These are phyloP conservation scores for Bovichtus diacanthus DNA, from an alignment of 2,797 vertebrate species.

Conservation along the genomic window DNA sequence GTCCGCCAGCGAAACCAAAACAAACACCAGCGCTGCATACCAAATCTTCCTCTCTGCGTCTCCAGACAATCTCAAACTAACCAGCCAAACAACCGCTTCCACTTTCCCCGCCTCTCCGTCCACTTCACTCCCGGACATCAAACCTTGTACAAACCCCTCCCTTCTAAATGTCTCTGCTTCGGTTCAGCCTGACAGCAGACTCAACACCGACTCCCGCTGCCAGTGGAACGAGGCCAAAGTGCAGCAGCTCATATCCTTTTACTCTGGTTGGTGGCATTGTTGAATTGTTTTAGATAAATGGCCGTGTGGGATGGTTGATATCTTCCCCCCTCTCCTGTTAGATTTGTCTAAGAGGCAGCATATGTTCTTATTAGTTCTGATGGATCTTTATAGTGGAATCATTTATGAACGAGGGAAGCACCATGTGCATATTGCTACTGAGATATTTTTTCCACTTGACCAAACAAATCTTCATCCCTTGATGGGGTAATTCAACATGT, in stretches of 20 bases:
- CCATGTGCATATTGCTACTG: background rate
- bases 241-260: conserved; percentile 73
- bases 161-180: background rate
- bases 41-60: conserved; percentile 23
- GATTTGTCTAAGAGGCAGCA: too few species aligned
- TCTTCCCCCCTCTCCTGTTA: too few species aligned
- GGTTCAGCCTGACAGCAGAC: conserved; percentile 26
- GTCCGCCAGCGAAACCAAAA: background rate
- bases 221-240: conserved; percentile 73
- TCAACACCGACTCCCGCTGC: conserved; percentile 43
- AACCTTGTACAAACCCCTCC: background rate
- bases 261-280: conserved; percentile 56
- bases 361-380: too few species aligned
- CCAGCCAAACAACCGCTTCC: background rate
- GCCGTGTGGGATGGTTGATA: too few species aligned
- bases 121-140: conserved; percentile 20
- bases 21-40: background rate
- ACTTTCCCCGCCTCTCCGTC: conserved; percentile 15
- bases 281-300: background rate
- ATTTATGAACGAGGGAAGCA: background rate
- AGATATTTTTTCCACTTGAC: too few species aligned
- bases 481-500: too few species aligned
- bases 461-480: too few species aligned
- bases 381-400: background rate
- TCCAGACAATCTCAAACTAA: conserved; percentile 17